phyloP scores from a whole-genome alignment of 2,888 invertebrate genomes.

The Drosophila ezoana region DNA sequence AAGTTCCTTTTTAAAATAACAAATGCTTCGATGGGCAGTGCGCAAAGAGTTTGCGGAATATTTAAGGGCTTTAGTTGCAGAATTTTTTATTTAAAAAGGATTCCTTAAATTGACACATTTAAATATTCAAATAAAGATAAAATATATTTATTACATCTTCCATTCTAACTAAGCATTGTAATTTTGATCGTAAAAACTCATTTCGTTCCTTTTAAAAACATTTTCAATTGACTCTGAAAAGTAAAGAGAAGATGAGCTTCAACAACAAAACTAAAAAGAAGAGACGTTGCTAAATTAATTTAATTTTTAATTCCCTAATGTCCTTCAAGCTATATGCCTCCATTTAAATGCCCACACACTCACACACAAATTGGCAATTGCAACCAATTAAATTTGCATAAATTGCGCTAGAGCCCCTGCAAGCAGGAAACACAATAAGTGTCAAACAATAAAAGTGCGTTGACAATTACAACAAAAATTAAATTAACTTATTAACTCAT shows the following conservation, averaged over 20 bases:
- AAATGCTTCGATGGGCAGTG: background rate
- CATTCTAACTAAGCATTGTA: no score
- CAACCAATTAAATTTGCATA: conserved; percentile 77
- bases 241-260: no score
- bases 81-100: background rate
- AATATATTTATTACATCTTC: background rate
- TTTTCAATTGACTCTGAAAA: no score
- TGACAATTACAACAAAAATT: conserved; percentile 81
- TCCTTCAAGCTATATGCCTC: conserved; percentile 1
- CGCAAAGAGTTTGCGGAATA: conserved; percentile 1
- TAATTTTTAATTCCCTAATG: background rate
- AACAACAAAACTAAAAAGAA: no score
- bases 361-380: conserved; percentile 43
- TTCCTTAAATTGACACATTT: background rate
- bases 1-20: conserved; percentile 25
- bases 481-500: conserved; percentile 79
- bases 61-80: background rate
- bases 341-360: background rate
- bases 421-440: conserved; percentile 50
- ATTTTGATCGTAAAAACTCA: no score
- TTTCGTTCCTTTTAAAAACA: no score
- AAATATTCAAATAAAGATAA: no score
- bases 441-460: conserved; percentile 74
- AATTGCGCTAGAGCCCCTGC: conserved; percentile 47
- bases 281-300: background rate